Evolutionary conservation across 2,797 vertebrate species (phyloP).

Genomic region (Allenopithecus nigroviridis): DNA sequence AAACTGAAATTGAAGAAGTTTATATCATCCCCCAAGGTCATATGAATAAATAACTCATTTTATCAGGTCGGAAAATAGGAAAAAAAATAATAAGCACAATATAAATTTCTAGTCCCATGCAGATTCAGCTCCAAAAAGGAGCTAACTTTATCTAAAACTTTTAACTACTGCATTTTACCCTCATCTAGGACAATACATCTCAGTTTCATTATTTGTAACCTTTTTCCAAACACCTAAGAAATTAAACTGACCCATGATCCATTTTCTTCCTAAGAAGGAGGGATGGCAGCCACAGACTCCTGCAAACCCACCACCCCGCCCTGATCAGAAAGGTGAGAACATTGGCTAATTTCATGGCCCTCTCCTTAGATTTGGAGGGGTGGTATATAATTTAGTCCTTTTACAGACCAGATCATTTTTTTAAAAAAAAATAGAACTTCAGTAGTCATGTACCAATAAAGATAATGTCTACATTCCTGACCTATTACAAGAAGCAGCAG

Average conservation of each 20-base stretch:
- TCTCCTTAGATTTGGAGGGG: background rate
- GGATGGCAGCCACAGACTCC: background rate
- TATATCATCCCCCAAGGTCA: background rate
- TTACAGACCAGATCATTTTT: background rate
- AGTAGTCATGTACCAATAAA: slow-evolving; percentile 1
- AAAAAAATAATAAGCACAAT: background rate
- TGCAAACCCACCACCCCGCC: too few species aligned
- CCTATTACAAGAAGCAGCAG: background rate
- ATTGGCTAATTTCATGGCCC: background rate
- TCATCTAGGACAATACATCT: background rate
- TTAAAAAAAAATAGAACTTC: background rate
- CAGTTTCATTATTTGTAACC: background rate
- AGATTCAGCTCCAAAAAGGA: slow-evolving; percentile 20
- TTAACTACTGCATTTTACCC: background rate
- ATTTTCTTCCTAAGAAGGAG: background rate
- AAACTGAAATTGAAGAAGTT: background rate
- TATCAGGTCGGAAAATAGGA: slow-evolving; percentile 18
- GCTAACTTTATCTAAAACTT: background rate
- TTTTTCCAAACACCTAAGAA: background rate
- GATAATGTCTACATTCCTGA: slow-evolving; percentile 45
- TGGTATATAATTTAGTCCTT: background rate
- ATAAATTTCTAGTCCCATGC: background rate
- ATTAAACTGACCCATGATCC: background rate
- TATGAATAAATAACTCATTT: slow-evolving; percentile 14
- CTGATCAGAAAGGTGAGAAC: background rate